These are phyloP conservation scores for Otolemur crassicaudatus DNA, from an alignment of 2,797 vertebrate genomes.

Conservation along the genomic window DNA sequence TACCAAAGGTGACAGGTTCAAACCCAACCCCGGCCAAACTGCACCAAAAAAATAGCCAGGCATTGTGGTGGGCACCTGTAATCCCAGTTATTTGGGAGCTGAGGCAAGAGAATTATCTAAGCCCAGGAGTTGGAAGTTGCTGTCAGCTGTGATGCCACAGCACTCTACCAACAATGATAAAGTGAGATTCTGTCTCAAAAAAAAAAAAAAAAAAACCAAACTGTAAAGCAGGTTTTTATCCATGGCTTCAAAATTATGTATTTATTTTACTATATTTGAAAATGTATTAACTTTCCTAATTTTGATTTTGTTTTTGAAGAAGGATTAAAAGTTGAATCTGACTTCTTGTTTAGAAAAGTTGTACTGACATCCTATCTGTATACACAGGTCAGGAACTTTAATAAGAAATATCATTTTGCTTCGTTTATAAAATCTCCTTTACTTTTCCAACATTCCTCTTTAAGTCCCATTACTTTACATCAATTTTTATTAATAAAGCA, in stretches of 20 bases:
- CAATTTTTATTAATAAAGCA: not conserved
- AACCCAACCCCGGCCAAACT: too few species aligned
- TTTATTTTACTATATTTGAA: not conserved
- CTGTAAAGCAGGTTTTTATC: not conserved
- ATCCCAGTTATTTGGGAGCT: too few species aligned
- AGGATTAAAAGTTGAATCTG: not conserved
- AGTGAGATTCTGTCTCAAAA: too few species aligned
- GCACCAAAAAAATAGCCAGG: too few species aligned
- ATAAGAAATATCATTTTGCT: not conserved
- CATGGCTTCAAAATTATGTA: not conserved
- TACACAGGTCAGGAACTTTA: not conserved
- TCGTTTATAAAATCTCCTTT: not conserved
- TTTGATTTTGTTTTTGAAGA: conserved; percentile 2
- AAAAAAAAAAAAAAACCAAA: not conserved
- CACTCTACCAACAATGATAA: too few species aligned
- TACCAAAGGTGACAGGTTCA: too few species aligned
- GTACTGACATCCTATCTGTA: not conserved
- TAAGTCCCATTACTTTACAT: not conserved
- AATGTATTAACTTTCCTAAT: not conserved
- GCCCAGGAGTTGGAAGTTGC: too few species aligned
- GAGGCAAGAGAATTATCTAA: too few species aligned
- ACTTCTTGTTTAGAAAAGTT: conserved; percentile 23
- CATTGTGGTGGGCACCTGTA: too few species aligned
- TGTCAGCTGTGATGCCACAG: too few species aligned
- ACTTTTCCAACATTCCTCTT: not conserved